Conservation (phyloP, 2,797 vertebrate genomes). For the Tragelaphus eurycerus region DNA sequence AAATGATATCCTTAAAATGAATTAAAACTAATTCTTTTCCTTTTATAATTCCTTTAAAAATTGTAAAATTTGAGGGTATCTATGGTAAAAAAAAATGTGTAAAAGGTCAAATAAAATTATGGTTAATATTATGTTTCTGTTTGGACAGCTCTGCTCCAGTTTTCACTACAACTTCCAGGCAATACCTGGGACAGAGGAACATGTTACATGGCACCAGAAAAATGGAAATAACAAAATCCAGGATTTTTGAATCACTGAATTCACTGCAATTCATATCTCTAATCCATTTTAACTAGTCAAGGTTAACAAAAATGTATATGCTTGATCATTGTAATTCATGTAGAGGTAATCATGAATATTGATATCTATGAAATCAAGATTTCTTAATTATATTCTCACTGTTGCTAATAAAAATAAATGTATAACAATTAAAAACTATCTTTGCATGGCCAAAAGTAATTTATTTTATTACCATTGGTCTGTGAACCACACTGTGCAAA, state of each 20-base stretch:
- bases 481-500: neutral
- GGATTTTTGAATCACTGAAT: neutral
- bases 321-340: neutral
- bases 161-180: neutral
- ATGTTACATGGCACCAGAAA: neutral
- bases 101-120: neutral
- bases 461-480: neutral
- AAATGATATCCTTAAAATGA: neutral
- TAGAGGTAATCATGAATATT: neutral
- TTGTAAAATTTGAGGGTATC: neutral
- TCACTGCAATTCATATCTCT: neutral
- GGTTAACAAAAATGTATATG: neutral
- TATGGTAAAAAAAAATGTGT: neutral
- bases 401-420: neutral
- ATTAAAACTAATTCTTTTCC: no score
- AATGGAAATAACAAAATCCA: neutral
- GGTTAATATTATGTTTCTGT: neutral
- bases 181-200: neutral
- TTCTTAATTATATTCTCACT: neutral
- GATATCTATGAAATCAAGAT: neutral
- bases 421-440: neutral
- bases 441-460: neutral
- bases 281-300: neutral
- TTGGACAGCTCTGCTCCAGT: neutral
- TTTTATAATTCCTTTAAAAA: no score